Evolutionary conservation across 2,888 invertebrate species (phyloP).

Genomic region (Brassicogethes aeneus): DNA sequence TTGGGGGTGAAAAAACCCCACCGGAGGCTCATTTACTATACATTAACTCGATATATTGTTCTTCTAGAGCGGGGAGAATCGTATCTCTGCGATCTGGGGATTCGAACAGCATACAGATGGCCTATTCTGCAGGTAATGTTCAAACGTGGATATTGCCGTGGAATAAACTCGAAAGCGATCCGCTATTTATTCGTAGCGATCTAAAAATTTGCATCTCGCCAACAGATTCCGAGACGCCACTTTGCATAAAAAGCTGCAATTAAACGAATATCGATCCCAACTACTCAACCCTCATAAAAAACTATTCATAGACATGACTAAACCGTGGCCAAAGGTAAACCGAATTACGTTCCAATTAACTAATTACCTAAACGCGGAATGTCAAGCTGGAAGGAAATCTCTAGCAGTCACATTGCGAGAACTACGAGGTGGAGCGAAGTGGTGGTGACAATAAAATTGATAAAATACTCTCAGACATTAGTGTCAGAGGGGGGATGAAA

Average conservation of each 20-base stretch:
- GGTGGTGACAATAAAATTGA: conserved; percentile 40
- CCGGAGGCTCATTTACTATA: conserved; percentile 31
- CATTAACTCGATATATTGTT: conserved; percentile 35
- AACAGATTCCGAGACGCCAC: conserved; percentile 12
- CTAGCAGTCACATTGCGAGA: conserved; percentile 14
- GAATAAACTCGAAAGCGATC: conserved; percentile 13
- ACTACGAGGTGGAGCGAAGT: conserved; percentile 11
- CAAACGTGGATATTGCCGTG: conserved; percentile 35
- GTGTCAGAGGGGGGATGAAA: conserved; percentile 36
- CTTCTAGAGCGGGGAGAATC: conserved; percentile 33
- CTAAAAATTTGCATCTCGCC: conserved; percentile 16
- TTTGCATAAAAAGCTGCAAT: background rate
- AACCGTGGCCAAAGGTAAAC: too few species aligned
- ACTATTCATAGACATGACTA: too few species aligned
- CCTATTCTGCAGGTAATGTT: conserved; percentile 36
- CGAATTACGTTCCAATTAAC: too few species aligned
- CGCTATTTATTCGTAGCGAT: conserved; percentile 15
- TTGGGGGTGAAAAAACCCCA: conserved; percentile 1
- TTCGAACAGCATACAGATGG: conserved; percentile 34
- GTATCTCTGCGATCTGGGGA: conserved; percentile 35
- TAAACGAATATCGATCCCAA: background rate
- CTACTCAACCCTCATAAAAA: too few species aligned
- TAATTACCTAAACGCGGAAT: background rate
- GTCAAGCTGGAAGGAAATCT: conserved; percentile 15
- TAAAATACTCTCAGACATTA: conserved; percentile 40